Evolutionary conservation across 2,797 vertebrate species (phyloP), one percentile per base, ranked within the genome.

Genomic region (Antennarius maculatus): DNA sequence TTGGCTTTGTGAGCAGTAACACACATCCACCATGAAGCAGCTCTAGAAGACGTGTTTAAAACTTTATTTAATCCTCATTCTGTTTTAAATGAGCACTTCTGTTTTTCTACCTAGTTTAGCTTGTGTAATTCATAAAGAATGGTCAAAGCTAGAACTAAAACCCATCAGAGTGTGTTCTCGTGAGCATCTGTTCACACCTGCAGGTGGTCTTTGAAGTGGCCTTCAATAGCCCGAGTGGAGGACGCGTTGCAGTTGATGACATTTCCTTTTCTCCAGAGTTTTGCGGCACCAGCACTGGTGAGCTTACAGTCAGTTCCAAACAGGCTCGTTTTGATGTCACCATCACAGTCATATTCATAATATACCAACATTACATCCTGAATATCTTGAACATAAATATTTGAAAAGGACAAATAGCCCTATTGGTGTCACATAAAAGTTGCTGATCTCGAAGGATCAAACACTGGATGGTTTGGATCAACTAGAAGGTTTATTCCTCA

Each of bases 191-290:
- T 70, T 23, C 75, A 29, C 52, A 11, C 62, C 16, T 69, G 34
- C 71, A 98, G 97, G 90, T 97, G 81, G 94, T 97, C 87, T 98
- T 95, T 84, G 97, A 98, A 91, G 97, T 95, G 69, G 96, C 96
- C 63, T 98, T 98, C 80, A 98, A 95, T 80, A 95, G 95, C n/a
- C 91, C 95, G 69, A 94, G 90, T 66, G 95, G 95, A 66, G 97
- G 97, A 52, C 95, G 93, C 0, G 93, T 97, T 66, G 96, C 95
- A 60, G 82, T 98, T 50, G 97, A 98, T 86, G 96, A 98, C 83
- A 95, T 98, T 86, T 91, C 94, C 37, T 98, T 98, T 82, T 95
- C 95, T 57, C 93, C 95, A 0, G 93, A 95, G 68, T 95, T 93
- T 86, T 98, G 97, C 89, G 93, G 93, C 84, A 95, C 91, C 72